Base-by-base conservation (phyloP, 2,113 vertebrate genomes). In the Platysteira castanea region DNA sequence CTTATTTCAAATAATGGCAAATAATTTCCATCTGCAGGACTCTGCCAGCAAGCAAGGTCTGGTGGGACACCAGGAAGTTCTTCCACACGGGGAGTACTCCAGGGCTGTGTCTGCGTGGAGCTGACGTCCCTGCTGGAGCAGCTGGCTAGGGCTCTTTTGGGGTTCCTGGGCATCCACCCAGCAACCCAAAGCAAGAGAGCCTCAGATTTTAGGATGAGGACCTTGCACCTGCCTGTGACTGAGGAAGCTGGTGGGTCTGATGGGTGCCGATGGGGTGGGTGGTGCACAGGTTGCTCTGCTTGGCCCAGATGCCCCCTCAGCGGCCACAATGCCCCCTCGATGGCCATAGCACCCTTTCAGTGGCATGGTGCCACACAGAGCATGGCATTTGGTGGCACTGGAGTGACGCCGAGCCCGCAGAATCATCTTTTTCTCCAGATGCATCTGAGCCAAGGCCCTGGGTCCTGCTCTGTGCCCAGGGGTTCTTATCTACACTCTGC, bases 171-270 rank as follows among this genome's bases (percentile, higher is more conserved):
- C 11, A n/a, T 13, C 28, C 50, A 22, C 22, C 6, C 41, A 75
- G 26, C 39, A 42, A 27, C 17, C 23, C 56, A 81, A 41, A 69
- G 16, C 31, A 28, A 0, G 10, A 28, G 6, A 14, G 13, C 12
- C 61, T 54, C 59, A 49, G 39, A 21, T 75, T 69, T 67, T 20
- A 17, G 46, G 42, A 63, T 4, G 14, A 42, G 30, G 46, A 75
- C 35, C 33, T 50, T 23, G 28, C 37, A 15, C 3, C 50, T 9
- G 16, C 41, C 46, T 0, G 0, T 30, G 56, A 6, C 30, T 15
- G 50, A 26, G n/a, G 67, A 35, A 50, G 37, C 22, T 44, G 73
- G 30, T 13, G 46, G 46, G 30, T 50, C 27, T 56, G 46, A 13
- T 27, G 67, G 35, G 26, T 76, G 83, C 41, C 84, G 35, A 15